Evolutionary conservation across 2,113 vertebrate species (phyloP), one percentile per base, ranked within the genome.

Genomic region (Pedetes capensis): DNA sequence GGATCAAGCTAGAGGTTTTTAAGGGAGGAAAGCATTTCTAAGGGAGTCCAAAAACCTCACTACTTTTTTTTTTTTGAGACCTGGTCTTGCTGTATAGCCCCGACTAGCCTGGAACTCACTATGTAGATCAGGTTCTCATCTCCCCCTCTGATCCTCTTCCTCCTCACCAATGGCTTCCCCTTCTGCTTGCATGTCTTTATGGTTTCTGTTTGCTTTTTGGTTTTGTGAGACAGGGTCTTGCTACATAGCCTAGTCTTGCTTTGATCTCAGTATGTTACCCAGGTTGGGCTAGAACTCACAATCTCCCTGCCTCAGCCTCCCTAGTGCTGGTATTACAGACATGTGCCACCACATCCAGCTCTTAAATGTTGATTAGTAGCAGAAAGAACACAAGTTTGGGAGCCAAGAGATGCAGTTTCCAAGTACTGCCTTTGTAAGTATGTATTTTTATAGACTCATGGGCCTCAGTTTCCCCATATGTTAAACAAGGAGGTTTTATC

Each of bases 401-500:
- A 89, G 39, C 63, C 63, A 83, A n/a, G 39, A 79, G 80, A 83
- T 72, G 69, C 22, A 68, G 63, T 32, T 84, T 88, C 34, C 72
- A 89, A 68, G 63, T 32, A 83, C 27, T 89, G 44, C 29, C 51
- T 49, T 47, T 32, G 81, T 23, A n/a, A n/a, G n/a, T n/a, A n/a
- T 89, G 63, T 32, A 47, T 59, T 78, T 93, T 42, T 85, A 39
- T 55, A 95, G 66, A 72, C 39, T 29, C n/a, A 42, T 27, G 27
- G 32, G 63, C 27, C 66, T 92, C 39, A 37, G 63, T 89, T 93
- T 95, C 63, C 51, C 95, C 76, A 80, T 37, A 81, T 8, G 37
- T 92, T 95, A 85, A 95, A 87, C 9, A 95, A 66, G 37, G 49
- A 92, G 4, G 27, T 29, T 29, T 81, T 71, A 87, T 72, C 25